These are phyloP conservation scores for Trachops cirrhosus DNA, from an alignment of 2,797 vertebrate species.

Conservation along the genomic window DNA sequence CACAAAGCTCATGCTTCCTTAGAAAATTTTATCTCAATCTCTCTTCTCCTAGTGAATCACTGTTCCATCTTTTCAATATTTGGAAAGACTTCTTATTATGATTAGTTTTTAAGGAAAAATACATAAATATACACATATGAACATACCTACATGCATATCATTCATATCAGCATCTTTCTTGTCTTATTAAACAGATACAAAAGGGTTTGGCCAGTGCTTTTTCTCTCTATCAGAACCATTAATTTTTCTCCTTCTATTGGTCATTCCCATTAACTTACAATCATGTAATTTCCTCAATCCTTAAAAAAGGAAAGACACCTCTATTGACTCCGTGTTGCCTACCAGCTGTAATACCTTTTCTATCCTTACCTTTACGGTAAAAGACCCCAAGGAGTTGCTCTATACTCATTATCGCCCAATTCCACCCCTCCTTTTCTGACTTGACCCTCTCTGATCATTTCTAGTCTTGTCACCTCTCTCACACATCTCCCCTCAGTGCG, in stretches of 20 bases:
- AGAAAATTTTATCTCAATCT: background rate
- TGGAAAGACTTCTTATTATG: background rate
- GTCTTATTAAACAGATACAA: background rate
- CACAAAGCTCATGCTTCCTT: background rate
- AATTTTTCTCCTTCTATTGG: background rate
- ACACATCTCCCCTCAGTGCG: background rate
- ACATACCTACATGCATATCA: background rate
- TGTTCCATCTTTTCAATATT: background rate
- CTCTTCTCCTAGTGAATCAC: background rate
- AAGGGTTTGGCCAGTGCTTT: background rate
- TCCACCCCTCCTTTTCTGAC: background rate
- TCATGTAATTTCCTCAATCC: background rate
- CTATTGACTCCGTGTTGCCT: background rate
- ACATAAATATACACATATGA: background rate
- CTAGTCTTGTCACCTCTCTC: background rate
- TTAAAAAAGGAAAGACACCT: background rate
- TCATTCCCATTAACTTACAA: background rate
- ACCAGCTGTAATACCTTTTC: background rate
- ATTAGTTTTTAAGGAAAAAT: background rate
- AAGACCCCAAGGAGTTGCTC: background rate
- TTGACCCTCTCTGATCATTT: background rate
- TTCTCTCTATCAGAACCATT: background rate
- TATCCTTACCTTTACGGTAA: background rate
- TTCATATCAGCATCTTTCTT: background rate
- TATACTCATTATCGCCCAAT: background rate